Percentiles rank a stretch among this genome's conserved stretches.
phyloP scores from a whole-genome alignment of 2,113 vertebrate genomes.

The Malurus elegans region DNA sequence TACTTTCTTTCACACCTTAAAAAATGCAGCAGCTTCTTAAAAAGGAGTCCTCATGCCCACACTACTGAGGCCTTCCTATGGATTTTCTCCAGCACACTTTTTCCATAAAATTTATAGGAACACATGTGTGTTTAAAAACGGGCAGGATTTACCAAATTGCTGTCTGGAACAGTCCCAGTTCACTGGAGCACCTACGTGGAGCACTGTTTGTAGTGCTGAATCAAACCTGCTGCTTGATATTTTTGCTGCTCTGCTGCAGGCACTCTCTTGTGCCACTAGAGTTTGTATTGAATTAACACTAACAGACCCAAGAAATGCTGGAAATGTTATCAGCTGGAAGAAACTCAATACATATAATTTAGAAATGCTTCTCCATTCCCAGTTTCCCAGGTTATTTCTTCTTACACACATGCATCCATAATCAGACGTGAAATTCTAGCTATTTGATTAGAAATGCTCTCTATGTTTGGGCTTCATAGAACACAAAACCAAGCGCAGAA shows the following conservation, averaged over 20 bases:
- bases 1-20: not conserved
- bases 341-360: slow-evolving; percentile 1
- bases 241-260: not conserved
- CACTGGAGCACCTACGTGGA: not conserved
- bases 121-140: not conserved
- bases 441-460: not conserved
- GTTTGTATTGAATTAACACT: not conserved
- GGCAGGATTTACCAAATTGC: not conserved
- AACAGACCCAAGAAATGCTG: not conserved
- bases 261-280: not conserved
- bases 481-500: slow-evolving; percentile 26
- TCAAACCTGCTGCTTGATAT: not conserved
- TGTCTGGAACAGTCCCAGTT: not conserved
- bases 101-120: not conserved
- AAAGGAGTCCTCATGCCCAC: not conserved
- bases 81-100: not conserved
- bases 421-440: slow-evolving; percentile 26
- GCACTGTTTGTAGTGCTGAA: not conserved
- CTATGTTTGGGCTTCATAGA: slow-evolving; percentile 16
- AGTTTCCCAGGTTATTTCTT: slow-evolving; percentile 33
- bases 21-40: not conserved
- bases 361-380: not conserved
- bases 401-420: slow-evolving; percentile 19
- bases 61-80: not conserved
- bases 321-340: slow-evolving; percentile 7